Conservation (phyloP, 2,113 vertebrate genomes). For the Centropus unirufus region DNA sequence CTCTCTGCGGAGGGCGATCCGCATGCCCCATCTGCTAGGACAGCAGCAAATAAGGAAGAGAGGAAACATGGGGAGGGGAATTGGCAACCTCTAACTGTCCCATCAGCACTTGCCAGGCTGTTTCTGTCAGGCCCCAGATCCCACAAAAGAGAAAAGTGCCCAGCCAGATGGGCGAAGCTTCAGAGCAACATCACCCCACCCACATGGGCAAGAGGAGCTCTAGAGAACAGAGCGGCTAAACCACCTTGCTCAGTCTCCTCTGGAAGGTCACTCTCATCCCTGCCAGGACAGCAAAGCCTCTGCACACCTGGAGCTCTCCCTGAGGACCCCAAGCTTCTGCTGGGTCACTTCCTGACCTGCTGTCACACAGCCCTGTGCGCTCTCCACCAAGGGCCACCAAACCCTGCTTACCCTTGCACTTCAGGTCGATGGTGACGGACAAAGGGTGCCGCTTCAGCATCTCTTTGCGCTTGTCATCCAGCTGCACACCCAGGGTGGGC, state of each 20-base stretch:
- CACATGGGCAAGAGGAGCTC: rapidly evolving
- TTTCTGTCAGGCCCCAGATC: no score
- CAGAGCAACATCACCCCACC: not conserved
- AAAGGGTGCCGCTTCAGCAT: conserved; percentile 95
- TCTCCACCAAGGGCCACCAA: not conserved
- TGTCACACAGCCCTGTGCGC: rapidly evolving
- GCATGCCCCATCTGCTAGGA: not conserved
- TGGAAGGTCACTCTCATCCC: not conserved
- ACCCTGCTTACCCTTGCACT: conserved; percentile 87
- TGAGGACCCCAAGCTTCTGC: not conserved
- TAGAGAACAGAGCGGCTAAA: not conserved
- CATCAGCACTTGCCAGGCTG: not conserved
- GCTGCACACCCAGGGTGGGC: conserved; percentile 90
- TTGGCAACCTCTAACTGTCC: not conserved
- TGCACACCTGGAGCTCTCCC: rapidly evolving
- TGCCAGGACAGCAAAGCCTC: not conserved
- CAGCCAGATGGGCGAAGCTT: not conserved
- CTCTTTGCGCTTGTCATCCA: conserved; percentile 96
- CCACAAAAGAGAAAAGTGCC: not conserved
- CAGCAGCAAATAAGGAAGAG: not conserved
- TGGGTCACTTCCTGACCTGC: not conserved
- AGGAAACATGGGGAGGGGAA: not conserved
- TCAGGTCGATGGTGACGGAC: conserved; percentile 88
- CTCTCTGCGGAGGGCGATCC: not conserved
- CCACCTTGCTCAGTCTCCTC: not conserved